Base-by-base conservation (phyloP, 2,797 vertebrate genomes). In the Cheirogaleus major region DNA sequence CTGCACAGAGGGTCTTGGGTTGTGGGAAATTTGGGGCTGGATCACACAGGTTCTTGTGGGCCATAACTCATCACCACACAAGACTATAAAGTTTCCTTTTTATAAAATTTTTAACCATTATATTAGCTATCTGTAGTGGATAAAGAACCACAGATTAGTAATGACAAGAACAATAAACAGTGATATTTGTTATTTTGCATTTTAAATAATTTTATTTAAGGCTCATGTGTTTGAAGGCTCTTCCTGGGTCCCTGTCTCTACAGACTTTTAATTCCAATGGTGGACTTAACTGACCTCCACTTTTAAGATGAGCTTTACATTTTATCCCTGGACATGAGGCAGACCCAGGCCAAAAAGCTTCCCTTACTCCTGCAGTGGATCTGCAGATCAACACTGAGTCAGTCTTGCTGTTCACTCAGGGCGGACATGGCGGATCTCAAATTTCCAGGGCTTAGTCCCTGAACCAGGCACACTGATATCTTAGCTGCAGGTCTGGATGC, bases 181-280 rank as follows among this genome's bases (percentile, higher is more conserved):
- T 38, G 63, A 35, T 75, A 50, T 72, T 57, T 86, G 9, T 78
- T 81, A 38, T 69, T 93, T 94, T 89, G 38, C 25, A 93, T 83
- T 95, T 85, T 94, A 78, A 95, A 59, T 11, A 73, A 88, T 27
- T 87, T 76, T 87, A 63, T 73, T 55, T 69, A 73, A 97, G n/a
- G 14, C 41, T 63, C 30, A 72, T 45, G 0, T 63, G 70, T 80
- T 65, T 91, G 18, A 61, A 43, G 22, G 35, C 6, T 79, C 48
- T 89, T 81, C 8, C 9, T 63, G 10, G 12, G 22, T 83, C 6
- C 32, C n/a, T 95, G 32, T 89, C 35, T 63, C 55, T 50, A 18
- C 3, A 84, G 76, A 57, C 25, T 22, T 91, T 79, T 76, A 65
- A 67, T 8, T 65, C 43, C 22, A 30, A 2, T 69, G 20, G 13